Evolutionary conservation across 1,140 invertebrate genomes (phyloP).

Genomic region (Atopsyche davidsoni): DNA sequence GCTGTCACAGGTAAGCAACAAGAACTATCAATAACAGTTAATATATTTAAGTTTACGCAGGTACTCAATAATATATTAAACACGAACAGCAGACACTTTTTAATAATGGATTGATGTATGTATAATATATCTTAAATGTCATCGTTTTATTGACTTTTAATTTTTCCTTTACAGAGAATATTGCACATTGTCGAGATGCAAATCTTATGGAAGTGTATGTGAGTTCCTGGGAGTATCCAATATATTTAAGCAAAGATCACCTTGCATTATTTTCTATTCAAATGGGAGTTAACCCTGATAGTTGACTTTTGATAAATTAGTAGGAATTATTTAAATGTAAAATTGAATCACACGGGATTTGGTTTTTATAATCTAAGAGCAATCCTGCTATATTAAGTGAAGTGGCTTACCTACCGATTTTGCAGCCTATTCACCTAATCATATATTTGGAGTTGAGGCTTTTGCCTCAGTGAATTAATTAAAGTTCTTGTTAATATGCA

Average conservation of each 20-base stretch:
- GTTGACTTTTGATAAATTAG: no score
- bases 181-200: conserved; percentile 43
- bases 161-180: conserved; percentile 40
- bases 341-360: no score
- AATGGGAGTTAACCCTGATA: no score
- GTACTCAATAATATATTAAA: background rate
- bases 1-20: conserved; percentile 35
- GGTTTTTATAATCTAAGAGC: no score
- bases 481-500: no score
- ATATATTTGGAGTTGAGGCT: no score
- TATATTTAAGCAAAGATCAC: conserved; percentile 34
- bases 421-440: no score
- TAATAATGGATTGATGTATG: background rate
- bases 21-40: background rate
- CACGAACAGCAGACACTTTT: background rate
- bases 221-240: conserved; percentile 38
- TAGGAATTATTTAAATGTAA: no score
- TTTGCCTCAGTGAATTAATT: no score
- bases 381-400: no score
- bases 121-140: background rate
- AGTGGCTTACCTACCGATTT: no score
- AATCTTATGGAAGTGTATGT: conserved; percentile 38
- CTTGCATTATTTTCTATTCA: conserved; percentile 40
- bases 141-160: conserved; percentile 3
- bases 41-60: background rate